Conservation (phyloP, 2,113 vertebrate genomes). For the Amblyopsis rosae region DNA sequence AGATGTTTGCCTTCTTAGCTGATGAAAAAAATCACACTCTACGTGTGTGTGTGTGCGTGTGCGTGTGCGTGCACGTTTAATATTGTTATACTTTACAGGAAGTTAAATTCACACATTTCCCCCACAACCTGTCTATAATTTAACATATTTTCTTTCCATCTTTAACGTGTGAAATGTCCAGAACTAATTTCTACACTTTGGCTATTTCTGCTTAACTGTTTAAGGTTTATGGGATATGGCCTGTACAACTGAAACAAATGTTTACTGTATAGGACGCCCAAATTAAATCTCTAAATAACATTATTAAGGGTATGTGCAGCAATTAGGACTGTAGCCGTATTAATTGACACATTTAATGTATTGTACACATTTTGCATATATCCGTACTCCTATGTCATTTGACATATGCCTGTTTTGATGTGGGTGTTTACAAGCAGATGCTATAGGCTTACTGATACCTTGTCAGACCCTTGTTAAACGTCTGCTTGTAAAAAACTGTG, state of each 20-base stretch:
- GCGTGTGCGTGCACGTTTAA: neutral
- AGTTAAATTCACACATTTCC: slow-evolving; percentile 10
- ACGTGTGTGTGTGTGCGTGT: neutral
- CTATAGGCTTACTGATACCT: no score
- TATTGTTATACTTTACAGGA: neutral
- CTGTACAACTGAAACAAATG: slow-evolving; percentile 7
- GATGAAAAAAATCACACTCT: slow-evolving; percentile 23
- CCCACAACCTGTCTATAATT: slow-evolving; percentile 8
- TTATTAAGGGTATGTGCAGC: no score
- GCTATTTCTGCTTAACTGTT: slow-evolving; percentile 7
- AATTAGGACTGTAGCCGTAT: no score
- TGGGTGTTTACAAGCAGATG: no score
- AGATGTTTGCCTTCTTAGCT: slow-evolving; percentile 29
- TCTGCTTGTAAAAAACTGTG: no score
- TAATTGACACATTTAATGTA: no score
- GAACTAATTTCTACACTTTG: neutral
- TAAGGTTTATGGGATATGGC: neutral
- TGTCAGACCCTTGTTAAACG: no score
- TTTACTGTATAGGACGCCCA: no score
- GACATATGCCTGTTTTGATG: no score
- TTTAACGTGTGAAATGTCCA: neutral
- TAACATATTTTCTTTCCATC: neutral
- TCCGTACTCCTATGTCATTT: no score
- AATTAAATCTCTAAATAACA: no score
- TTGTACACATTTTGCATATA: no score